Conservation (phyloP, 2,797 vertebrate species). For the Myiotriccus ornatus region DNA sequence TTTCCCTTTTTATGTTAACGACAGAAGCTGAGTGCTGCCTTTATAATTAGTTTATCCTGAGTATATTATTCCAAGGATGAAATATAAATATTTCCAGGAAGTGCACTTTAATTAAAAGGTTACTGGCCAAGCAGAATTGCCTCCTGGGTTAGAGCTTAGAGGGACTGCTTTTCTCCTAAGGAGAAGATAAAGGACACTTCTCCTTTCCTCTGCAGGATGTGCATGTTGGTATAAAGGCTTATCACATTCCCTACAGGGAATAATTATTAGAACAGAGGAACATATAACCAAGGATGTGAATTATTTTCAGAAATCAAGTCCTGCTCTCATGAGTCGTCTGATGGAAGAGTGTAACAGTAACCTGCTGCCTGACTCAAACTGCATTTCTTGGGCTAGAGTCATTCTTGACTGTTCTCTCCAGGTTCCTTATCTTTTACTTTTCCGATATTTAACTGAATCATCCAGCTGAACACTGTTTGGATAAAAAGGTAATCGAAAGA, state of each 20-base stretch:
- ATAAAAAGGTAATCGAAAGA: background rate
- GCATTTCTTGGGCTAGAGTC: background rate
- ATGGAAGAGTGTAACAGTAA: background rate
- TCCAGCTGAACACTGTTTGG: background rate
- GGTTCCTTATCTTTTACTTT: background rate
- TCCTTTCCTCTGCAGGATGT: constrained; percentile 29
- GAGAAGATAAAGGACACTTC: background rate
- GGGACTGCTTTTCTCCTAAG: background rate
- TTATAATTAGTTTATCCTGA: background rate
- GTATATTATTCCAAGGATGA: constrained; percentile 11
- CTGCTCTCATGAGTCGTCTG: background rate
- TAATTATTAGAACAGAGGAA: background rate
- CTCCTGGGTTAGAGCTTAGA: background rate
- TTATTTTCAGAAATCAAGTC: background rate
- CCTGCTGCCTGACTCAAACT: background rate
- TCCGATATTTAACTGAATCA: background rate
- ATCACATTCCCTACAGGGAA: background rate
- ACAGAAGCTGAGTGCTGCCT: background rate
- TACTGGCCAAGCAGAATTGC: constrained; percentile 31
- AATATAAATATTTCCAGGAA: constrained; percentile 43
- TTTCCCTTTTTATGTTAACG: background rate
- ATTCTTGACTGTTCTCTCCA: background rate
- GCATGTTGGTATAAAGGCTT: background rate
- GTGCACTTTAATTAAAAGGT: constrained; percentile 23
- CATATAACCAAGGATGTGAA: background rate